Evolutionary conservation across 2,888 invertebrate genomes (phyloP).

Genomic region (Pocota personata): DNA sequence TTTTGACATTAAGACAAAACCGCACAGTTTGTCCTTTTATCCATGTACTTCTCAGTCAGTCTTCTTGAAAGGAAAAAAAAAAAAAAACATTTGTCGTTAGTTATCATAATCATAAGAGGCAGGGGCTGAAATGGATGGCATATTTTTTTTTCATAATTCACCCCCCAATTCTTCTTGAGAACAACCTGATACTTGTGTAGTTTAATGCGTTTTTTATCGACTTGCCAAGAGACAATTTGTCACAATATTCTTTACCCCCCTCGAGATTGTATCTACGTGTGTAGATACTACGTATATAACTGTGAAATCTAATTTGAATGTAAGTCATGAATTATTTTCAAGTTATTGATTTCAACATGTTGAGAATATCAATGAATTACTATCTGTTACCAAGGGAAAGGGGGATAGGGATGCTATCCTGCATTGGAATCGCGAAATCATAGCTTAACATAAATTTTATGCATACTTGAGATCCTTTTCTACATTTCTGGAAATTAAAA

Average conservation of each 20-base stretch:
- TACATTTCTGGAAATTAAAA: conserved; percentile 26
- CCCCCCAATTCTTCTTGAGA: background rate
- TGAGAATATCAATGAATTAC: conserved; percentile 64
- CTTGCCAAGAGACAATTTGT: conserved; percentile 73
- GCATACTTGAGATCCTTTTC: background rate
- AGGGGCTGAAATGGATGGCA: conserved; percentile 54
- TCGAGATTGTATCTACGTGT: conserved; percentile 2
- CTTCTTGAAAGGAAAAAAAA: background rate
- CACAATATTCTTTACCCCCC: conserved; percentile 40
- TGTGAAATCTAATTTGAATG: conserved; percentile 63
- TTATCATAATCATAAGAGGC: conserved; percentile 62
- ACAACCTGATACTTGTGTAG: conserved; percentile 69
- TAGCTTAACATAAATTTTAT: conserved; percentile 30
- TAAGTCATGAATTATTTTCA: conserved; percentile 72
- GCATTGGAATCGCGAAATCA: conserved; percentile 17
- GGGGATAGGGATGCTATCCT: background rate
- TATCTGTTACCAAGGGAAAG: conserved; percentile 2
- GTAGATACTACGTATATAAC: conserved; percentile 25
- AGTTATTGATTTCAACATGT: conserved; percentile 73
- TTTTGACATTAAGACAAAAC: conserved; percentile 73
- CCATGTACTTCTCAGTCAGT: conserved; percentile 3
- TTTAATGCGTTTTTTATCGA: conserved; percentile 73
- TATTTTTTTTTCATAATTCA: conserved; percentile 72
- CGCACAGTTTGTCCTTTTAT: conserved; percentile 62
- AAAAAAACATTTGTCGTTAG: conserved; percentile 33